Conservation (phyloP, 2,113 vertebrate genomes). For the Collichthys lucidus region DNA sequence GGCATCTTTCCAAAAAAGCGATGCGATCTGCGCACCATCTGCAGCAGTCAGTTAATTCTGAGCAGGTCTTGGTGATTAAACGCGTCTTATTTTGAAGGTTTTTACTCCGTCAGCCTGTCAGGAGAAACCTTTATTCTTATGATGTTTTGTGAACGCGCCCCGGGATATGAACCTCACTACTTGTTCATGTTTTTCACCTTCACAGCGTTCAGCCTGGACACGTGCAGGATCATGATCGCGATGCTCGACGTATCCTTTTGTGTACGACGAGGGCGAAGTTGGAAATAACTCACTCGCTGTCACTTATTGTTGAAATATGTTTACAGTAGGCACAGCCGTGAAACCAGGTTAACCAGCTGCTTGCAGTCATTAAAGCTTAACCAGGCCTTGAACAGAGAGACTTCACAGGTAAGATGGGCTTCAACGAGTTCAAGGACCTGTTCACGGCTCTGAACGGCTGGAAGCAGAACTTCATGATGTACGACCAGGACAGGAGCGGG, state of each 20-base stretch:
- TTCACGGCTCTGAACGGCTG: constrained; percentile 89
- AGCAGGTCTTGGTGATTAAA: too few species aligned
- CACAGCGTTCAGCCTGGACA: constrained; percentile 92
- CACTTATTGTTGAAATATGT: not conserved
- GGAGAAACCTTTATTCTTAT: too few species aligned
- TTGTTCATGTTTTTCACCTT: not conserved
- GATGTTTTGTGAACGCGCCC: not conserved
- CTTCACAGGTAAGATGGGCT: constrained; percentile 92
- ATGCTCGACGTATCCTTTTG: constrained; percentile 94
- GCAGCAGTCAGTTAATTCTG: too few species aligned
- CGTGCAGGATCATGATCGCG: constrained; percentile 92
- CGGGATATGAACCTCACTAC: not conserved
- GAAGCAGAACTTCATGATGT: constrained; percentile 93
- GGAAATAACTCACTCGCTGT: too few species aligned
- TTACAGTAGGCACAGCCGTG: not conserved
- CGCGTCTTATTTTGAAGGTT: not conserved
- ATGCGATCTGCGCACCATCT: too few species aligned
- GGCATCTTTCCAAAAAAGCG: too few species aligned
- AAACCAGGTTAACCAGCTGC: not conserved
- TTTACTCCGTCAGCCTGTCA: not conserved
- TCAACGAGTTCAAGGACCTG: constrained; percentile 93
- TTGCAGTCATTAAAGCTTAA: constrained; percentile 72
- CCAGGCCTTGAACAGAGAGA: constrained; percentile 83
- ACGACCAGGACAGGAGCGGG: constrained; percentile 90
- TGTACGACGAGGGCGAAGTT: too few species aligned